Evolutionary conservation across 2,797 vertebrate genomes (phyloP).

Genomic region (Cheirogaleus major): DNA sequence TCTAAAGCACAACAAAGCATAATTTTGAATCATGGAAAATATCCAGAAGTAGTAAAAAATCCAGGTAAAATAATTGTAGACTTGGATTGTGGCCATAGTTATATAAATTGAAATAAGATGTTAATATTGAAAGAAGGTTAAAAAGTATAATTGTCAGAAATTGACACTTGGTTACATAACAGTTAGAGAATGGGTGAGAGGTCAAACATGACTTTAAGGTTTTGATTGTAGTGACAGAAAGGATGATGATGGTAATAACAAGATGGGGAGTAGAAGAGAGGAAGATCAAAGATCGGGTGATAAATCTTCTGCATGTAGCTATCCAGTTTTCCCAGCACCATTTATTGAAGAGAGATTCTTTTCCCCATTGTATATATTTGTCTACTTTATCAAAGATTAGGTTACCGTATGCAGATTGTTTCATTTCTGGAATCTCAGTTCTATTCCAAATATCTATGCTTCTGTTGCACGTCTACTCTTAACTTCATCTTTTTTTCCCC

Average conservation of each 20-base stretch:
- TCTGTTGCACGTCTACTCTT: background rate
- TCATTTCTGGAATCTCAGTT: too few species aligned
- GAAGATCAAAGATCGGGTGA: background rate
- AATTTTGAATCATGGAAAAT: background rate
- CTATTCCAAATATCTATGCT: too few species aligned
- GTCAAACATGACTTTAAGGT: background rate
- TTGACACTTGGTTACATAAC: background rate
- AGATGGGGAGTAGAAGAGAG: background rate
- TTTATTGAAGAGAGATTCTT: too few species aligned
- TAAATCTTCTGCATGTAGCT: too few species aligned
- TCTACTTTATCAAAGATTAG: too few species aligned
- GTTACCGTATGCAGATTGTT: too few species aligned
- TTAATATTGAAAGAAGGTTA: background rate
- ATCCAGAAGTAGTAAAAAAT: background rate
- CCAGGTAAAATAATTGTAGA: background rate
- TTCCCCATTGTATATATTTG: too few species aligned
- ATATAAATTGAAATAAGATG: background rate
- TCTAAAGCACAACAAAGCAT: background rate
- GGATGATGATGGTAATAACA: background rate
- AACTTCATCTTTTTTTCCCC: background rate
- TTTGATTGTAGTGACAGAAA: conserved; percentile 34
- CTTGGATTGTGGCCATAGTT: background rate
- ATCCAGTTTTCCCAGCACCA: too few species aligned
- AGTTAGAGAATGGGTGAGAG: background rate
- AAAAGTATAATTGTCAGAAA: conserved; percentile 10